Evolutionary conservation across 2,888 invertebrate species (phyloP), one percentile per base, ranked within the genome.

Genomic region (Apamea anceps): DNA sequence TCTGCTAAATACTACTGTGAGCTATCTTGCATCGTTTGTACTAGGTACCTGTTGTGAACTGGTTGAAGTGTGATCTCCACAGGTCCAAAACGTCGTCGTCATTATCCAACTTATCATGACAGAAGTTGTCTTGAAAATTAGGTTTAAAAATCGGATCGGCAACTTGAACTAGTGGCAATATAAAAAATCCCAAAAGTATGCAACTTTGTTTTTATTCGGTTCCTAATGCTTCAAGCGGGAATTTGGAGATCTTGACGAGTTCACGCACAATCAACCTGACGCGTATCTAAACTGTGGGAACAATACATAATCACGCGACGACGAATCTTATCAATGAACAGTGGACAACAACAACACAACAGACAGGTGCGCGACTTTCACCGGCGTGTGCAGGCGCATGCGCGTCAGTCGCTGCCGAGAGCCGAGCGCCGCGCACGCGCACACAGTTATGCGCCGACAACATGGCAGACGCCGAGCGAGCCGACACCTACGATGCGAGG

Each of bases 401-500:
- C 80, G 48, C 87, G 87, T 57, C 87, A 90, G 92, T 93, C 88
- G 88, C 88, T 81, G 82, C 80, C 86, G 85, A 72, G 68, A 74
- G 85, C 87, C 72, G 70, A 79, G 84, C 87, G 85, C 87, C 87
- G 87, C 87, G 85, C 86, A 84, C 81, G 80, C 85, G 87, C 87
- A 77, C 86, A 48, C 80, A 77, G 85, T 75, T 80, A 90, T 89
- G 91, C 85, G 68, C 88, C 89, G 94, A 91, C 82, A 89, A 90
- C 80, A 90, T 90, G 90, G 88, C 88, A 91, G 93, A 88, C 90
- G 71, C 89, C 84, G 83, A 85, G 82, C 85, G 82, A 78, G 82
- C 85, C 92, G 81, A 93, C 90, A 85, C 90, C 51, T 88, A 87
- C 81, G 89, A 88, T 72, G 92, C 93, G 82, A 91, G 83, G n/a